Evolutionary conservation across 53 echinoderm and acorn worm genomes (phyloP), one percentile per base, ranked within the genome.

Genomic region (Mesocentrotus franciscanus): DNA sequence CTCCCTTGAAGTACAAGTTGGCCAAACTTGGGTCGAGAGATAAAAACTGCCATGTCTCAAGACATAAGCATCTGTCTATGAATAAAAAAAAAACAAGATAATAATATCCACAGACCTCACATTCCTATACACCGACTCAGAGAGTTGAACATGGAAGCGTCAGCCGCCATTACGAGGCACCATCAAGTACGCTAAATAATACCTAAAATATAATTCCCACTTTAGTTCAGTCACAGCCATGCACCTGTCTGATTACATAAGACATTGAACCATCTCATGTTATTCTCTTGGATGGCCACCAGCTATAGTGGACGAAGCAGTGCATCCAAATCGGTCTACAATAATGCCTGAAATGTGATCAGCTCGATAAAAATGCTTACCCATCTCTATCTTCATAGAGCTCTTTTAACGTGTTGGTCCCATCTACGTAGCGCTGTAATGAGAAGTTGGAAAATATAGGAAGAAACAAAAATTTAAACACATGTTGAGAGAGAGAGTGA

Each of bases 311-410:
- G 49, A 49, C 6, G 6, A 49, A 49, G 49, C 49, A 49, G 49
- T 49, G 49, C 49, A 0, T 7, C 49, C 49, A 49, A 49, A 49
- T 49, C 3, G 2, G 6, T 49, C 6, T 68, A 24, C 20, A 68
- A 68, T 18, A 74, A 0, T 30, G 74, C 12, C 29, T 72, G 12
- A 72, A 72, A 1, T 72, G 72, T 72, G 30, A 0, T 72, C 10
- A 9, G 72, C 72, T 29, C 4, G 26, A 18, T 66, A 3, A 66
- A 18, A 66, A 20, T 66, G 6, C 98, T 91, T 95, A 98, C 98
- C 98, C 97, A 97, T 98, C 98, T 95, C 96, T 98, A 70, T 98
- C 98, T 94, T 98, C 97, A 81, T 98, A 98, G 4, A 98, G 95
- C 55, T 97, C 97, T 30, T 85, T 96, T 61, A 98, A 71, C 32